Base-by-base conservation (phyloP, 2,888 invertebrate species). In the Gymnoscelis rufifasciata region DNA sequence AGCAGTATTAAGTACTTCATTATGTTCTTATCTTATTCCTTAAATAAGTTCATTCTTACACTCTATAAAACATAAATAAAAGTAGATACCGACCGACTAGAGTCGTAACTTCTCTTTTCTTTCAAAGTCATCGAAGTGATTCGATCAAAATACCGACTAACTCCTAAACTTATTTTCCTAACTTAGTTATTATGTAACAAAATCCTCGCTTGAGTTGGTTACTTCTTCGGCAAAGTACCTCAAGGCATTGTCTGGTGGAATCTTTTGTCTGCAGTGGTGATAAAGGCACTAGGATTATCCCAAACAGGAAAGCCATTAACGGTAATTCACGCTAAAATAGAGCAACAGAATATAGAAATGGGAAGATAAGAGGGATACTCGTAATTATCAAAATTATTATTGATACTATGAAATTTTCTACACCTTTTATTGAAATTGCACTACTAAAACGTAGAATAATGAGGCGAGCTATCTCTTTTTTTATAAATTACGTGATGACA, bases 231-330 rank as follows among this genome's bases (percentile, higher is more conserved):
- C 19, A 2, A 19, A 19, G 60, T 66, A 50, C 42, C 30, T 43
- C 43, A 38, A 47, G 31, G 28, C 49, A 68, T 67, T 66, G 66
- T 63, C 54, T 47, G 45, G 29, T 38, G 29, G 46, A 57, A 56
- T 53, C 49, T 53, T 47, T 52, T 69, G 63, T 69, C 66, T 68
- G 66, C 57, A 64, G 67, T 62, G 60, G 66, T 68, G 61, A 68
- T 62, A 36, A 49, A 59, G 52, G 55, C n/a, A n/a, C 57, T 51
- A 63, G 58, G 60, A 55, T 64, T 66, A 62, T 62, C 65, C 59
- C 54, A 50, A 51, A 56, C 60, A 59, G 58, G 54, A 58, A 63
- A 60, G 53, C 60, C 57, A 62, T 69, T 64, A 65, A 51, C 54
- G 51, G 52, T 62, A 43, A 49, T 57, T 43, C 40, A 12, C 35